phyloP scores from a whole-genome alignment of 2,797 vertebrate species.

The Diplodus puntazzo region DNA sequence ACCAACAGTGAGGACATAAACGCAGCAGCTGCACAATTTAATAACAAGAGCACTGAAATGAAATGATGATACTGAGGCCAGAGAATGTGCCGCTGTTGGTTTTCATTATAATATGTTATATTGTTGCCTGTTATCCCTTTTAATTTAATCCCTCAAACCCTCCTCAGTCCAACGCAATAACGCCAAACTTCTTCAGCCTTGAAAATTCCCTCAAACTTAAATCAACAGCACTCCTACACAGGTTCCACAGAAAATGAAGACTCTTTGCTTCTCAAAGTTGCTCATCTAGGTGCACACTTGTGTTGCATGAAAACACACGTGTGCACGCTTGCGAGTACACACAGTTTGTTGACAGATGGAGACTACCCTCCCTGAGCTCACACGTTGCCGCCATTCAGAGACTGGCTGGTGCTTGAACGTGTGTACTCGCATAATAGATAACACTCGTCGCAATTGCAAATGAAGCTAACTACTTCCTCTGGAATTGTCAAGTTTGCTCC shows the following conservation, averaged over 20 bases:
- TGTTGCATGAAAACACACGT: background rate
- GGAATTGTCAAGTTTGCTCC: slow-evolving; percentile 16
- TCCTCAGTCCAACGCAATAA: slow-evolving; percentile 8
- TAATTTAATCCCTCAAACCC: background rate
- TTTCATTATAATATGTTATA: slow-evolving; percentile 28
- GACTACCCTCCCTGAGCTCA: background rate
- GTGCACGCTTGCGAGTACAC: background rate
- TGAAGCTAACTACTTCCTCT: slow-evolving; percentile 39
- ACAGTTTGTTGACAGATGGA: slow-evolving; percentile 17
- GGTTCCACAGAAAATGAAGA: background rate
- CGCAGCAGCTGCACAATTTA: slow-evolving; percentile 33
- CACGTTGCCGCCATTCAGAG: slow-evolving; percentile 7
- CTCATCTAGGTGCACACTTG: slow-evolving; percentile 17
- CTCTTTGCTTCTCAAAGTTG: slow-evolving; percentile 7
- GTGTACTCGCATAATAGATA: slow-evolving; percentile 42
- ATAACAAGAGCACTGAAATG: slow-evolving; percentile 27
- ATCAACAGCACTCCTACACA: background rate
- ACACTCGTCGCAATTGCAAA: slow-evolving; percentile 43
- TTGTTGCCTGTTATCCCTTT: background rate
- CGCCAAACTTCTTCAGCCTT: slow-evolving; percentile 1
- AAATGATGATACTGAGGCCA: background rate
- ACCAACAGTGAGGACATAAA: background rate
- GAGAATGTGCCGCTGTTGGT: background rate
- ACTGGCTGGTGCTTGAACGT: slow-evolving; percentile 21
- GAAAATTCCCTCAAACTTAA: slow-evolving; percentile 14